Evolutionary conservation across 1,140 invertebrate species (phyloP).

Genomic region (Dermatophagoides farinae): DNA sequence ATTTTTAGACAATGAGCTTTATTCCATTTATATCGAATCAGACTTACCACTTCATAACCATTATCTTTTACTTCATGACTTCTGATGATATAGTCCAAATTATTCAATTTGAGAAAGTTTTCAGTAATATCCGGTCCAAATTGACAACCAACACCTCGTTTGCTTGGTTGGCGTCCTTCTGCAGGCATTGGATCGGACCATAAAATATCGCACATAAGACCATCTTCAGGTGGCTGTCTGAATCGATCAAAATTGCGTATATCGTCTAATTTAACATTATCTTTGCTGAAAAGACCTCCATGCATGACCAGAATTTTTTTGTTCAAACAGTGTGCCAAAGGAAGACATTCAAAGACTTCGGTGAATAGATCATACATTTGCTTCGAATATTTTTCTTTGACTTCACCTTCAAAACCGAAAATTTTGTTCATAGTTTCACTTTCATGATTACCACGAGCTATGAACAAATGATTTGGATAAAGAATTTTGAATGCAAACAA

Average conservation of each 20-base stretch:
- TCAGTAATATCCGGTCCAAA: constrained; percentile 94
- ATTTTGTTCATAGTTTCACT: constrained; percentile 97
- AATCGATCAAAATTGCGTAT: constrained; percentile 71
- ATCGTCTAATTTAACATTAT: constrained; percentile 74
- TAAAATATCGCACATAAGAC: constrained; percentile 86
- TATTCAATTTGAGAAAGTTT: constrained; percentile 60
- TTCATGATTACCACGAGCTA: constrained; percentile 95
- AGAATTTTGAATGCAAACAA: constrained; percentile 91
- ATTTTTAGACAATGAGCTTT: background rate
- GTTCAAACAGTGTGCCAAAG: constrained; percentile 86
- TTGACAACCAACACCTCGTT: constrained; percentile 89
- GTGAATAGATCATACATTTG: constrained; percentile 94
- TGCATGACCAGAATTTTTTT: constrained; percentile 81
- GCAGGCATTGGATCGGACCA: constrained; percentile 94
- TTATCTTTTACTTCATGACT: constrained; percentile 96
- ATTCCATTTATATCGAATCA: background rate
- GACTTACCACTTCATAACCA: constrained; percentile 51
- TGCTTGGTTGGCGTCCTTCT: constrained; percentile 64
- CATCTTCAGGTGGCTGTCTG: constrained; percentile 88
- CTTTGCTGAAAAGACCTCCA: constrained; percentile 69
- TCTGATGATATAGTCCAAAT: constrained; percentile 75
- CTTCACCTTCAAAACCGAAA: constrained; percentile 43
- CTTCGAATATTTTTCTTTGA: constrained; percentile 61
- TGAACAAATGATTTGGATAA: constrained; percentile 90
- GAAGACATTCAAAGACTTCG: constrained; percentile 94